Percentiles rank a stretch among this genome's conserved stretches.
These are phyloP conservation scores for Sebastes aleutianus DNA, from an alignment of 2,797 vertebrate species.

Conservation along the genomic window DNA sequence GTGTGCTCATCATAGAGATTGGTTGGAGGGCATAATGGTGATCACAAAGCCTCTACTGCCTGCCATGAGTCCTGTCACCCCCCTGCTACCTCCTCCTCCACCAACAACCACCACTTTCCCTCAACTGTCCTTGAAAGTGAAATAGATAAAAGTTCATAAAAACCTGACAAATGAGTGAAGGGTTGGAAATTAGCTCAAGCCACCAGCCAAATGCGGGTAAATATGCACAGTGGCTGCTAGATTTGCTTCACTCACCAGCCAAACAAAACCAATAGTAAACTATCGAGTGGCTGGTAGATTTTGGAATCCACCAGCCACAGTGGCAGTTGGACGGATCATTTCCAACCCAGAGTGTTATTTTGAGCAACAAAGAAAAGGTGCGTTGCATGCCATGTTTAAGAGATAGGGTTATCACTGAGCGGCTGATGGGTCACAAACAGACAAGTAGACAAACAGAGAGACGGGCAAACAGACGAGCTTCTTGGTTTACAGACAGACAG, in stretches of 20 bases:
- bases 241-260: too few relatives aligned
- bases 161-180: conserved; percentile 2
- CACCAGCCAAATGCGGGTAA: too few relatives aligned
- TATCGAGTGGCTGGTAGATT: too few relatives aligned
- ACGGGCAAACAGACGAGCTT: neutral
- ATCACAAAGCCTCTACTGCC: neutral
- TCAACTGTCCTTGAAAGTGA: neutral
- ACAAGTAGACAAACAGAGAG: conserved; percentile 12
- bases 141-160: conserved; percentile 5
- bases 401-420: neutral
- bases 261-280: too few relatives aligned
- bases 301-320: too few relatives aligned
- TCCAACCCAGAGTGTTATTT: neutral
- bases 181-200: too few relatives aligned
- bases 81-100: neutral
- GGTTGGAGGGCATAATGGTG: neutral
- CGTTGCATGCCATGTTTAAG: neutral
- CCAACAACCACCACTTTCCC: neutral
- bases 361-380: neutral
- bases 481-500: conserved; percentile 23
- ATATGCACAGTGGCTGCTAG: too few relatives aligned
- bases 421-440: conserved; percentile 16
- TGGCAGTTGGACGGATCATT: too few relatives aligned
- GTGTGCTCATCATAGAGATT: neutral
- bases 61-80: neutral